Evolutionary conservation across 2,113 vertebrate species (phyloP), one percentile per base, ranked within the genome.

Genomic region (Alligator sinensis): DNA sequence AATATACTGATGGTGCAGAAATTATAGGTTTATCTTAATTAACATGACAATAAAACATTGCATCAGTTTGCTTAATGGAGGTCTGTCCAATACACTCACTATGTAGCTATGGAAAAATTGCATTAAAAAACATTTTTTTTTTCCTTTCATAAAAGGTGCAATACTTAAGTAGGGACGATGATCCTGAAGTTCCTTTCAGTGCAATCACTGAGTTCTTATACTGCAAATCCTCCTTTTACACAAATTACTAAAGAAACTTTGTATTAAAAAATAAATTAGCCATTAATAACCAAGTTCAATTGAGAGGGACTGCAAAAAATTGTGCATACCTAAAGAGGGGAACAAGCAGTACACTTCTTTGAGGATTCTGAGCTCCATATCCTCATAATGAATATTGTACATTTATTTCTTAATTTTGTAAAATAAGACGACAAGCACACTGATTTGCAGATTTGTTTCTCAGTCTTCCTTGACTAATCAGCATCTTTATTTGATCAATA

Each of bases 21-120:
- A 83, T 89, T 79, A 91, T 80, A 89, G 63, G 47, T 77, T 96
- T 74, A 76, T 58, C 27, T 18, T 59, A 24, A 54, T 82, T 85
- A 85, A 80, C 2, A 55, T 60, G 24, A 82, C 59, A 78, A 15
- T 79, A 84, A 90, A 76, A 88, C 25, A 82, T 11, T 63, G 16
- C 24, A 82, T 72, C 24, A 88, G 25, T 21, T 90, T 60, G 54
- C 25, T 78, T 78, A 86, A 84, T 54, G 5, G 17, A 90, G 2
- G 63, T 34, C 21, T 75, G 70, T 91, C 19, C 1, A 86, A 38
- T 58, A 92, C 14, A 84, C 34, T 27, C 38, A 72, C 34, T 28
- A 94, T 5, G 57, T 19, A 60, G 18, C 58, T 34, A 78, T 84
- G 81, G 62, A 77, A 94, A 77, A 78, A 25, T 18, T 64, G 34